Evolutionary conservation across 2,797 vertebrate genomes (phyloP).

Genomic region (Acipenser transmontanus): DNA sequence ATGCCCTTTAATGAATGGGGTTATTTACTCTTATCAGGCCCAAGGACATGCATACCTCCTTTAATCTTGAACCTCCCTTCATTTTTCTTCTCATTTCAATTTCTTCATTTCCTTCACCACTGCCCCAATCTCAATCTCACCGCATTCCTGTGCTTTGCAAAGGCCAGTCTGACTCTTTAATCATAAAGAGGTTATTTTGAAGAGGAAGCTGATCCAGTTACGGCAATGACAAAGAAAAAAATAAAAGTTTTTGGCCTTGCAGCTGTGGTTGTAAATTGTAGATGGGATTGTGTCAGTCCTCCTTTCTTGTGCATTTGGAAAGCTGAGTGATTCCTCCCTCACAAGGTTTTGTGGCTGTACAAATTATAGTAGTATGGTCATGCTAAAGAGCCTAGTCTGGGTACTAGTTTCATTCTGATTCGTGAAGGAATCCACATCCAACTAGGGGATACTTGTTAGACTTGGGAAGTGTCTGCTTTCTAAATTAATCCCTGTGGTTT

Average conservation of each 20-base stretch:
- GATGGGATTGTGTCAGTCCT: not conserved
- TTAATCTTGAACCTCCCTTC: not conserved
- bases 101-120: not conserved
- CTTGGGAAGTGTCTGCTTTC: no score
- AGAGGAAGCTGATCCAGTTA: not conserved
- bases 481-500: no score
- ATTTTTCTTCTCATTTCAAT: not conserved
- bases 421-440: no score
- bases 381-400: no score
- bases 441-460: no score
- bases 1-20: no score
- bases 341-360: conserved; percentile 8
- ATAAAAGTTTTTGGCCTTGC: not conserved
- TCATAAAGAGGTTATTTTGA: not conserved
- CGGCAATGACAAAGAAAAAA: not conserved
- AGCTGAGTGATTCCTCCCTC: conserved; percentile 6
- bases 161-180: not conserved
- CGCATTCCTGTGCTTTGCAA: not conserved
- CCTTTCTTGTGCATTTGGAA: not conserved
- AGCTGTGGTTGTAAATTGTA: conserved; percentile 13
- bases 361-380: no score
- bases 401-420: no score
- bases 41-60: not conserved
- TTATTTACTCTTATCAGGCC: no score
- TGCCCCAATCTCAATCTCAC: not conserved